A percentile compares a stretch with the other conserved stretches of the same genome.
Conservation (phyloP, 2,888 invertebrate species). For the Candidula unifasciata region DNA sequence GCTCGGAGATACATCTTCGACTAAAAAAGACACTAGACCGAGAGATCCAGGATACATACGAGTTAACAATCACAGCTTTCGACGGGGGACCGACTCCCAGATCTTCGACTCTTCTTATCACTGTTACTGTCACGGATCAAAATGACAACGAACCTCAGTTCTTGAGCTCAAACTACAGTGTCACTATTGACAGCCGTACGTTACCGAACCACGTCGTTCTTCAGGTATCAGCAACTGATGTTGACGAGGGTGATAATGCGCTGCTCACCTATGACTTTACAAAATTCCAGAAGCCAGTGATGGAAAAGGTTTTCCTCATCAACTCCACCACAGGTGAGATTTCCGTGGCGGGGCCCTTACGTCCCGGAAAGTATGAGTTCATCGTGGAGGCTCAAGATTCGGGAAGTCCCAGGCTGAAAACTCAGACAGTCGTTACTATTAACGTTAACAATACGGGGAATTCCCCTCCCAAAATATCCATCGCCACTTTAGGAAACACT, state of each 20-base stretch:
- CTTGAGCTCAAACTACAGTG: conserved; percentile 85
- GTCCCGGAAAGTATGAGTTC: conserved; percentile 32
- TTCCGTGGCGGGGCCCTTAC: conserved; percentile 23
- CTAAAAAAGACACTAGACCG: conserved; percentile 88
- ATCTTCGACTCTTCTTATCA: conserved; percentile 83
- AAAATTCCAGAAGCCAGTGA: conserved; percentile 43
- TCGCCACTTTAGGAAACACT: conserved; percentile 40
- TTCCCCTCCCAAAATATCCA: conserved; percentile 41
- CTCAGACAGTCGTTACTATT: conserved; percentile 49
- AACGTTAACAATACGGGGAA: conserved; percentile 49
- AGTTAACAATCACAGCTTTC: conserved; percentile 92
- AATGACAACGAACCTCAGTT: conserved; percentile 97
- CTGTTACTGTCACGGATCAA: conserved; percentile 93
- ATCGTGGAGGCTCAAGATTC: conserved; percentile 52
- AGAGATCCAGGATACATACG: conserved; percentile 87
- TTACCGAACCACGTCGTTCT: conserved; percentile 92
- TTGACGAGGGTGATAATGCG: conserved; percentile 81
- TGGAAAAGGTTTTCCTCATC: conserved; percentile 37
- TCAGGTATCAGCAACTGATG: conserved; percentile 93
- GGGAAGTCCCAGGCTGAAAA: conserved; percentile 49
- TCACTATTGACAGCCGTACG: conserved; percentile 89
- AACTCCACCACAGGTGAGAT: conserved; percentile 41
- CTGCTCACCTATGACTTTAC: conserved; percentile 49
- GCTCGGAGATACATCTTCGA: conserved; percentile 85
- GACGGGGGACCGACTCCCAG: conserved; percentile 84